These are phyloP conservation scores for Pyrgus malvae DNA, from an alignment of 2,888 invertebrate genomes.

Conservation along the genomic window DNA sequence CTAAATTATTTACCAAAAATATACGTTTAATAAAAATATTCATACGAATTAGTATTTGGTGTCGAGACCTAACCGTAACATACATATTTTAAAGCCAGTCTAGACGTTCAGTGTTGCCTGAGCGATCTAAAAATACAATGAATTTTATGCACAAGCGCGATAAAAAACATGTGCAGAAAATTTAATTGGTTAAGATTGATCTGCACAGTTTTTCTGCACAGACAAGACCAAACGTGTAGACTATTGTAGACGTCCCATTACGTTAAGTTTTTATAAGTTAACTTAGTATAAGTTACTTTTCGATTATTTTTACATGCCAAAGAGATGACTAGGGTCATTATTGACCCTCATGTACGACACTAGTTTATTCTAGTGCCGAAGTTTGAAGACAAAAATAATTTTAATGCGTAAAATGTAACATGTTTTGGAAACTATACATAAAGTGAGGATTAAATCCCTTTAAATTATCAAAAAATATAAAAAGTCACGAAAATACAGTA, in stretches of 20 bases:
- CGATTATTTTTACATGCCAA: conserved; percentile 4
- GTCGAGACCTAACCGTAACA: conserved; percentile 45
- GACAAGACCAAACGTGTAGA: too few species aligned
- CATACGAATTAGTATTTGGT: conserved; percentile 73
- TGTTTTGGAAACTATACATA: conserved; percentile 5
- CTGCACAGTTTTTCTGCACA: too few species aligned
- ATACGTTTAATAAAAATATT: conserved; percentile 46
- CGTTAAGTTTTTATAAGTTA: conserved; percentile 14
- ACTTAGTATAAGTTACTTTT: not conserved
- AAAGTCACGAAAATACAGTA: not conserved
- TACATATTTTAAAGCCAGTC: conserved; percentile 25
- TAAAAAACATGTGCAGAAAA: too few species aligned
- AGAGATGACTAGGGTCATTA: not conserved
- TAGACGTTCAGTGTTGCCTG: too few species aligned
- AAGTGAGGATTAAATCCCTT: not conserved
- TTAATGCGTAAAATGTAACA: too few species aligned
- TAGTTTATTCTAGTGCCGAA: too few species aligned
- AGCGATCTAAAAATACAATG: too few species aligned
- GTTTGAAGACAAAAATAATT: too few species aligned
- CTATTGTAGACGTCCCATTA: too few species aligned
- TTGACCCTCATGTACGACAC: too few species aligned
- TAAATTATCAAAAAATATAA: not conserved
- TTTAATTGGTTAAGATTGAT: too few species aligned
- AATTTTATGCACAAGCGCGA: too few species aligned
- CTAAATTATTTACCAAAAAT: conserved; percentile 42